Evolutionary conservation across 35 echinoderm and acorn worm species (phyloP), one percentile per base, ranked within the genome.

Genomic region (Anneissia japonica): DNA sequence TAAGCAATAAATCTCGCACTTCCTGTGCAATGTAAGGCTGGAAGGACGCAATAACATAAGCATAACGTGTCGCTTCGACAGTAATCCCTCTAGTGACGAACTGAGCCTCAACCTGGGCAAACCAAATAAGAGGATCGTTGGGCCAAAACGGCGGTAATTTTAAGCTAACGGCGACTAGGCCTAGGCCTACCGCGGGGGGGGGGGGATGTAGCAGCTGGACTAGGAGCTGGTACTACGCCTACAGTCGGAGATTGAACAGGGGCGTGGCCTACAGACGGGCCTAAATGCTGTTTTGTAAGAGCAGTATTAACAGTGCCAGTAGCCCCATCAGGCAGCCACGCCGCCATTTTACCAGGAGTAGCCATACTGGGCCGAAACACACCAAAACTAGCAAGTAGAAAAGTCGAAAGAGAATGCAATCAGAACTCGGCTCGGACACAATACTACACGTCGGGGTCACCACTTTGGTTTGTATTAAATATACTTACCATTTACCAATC

Each of bases 141-240:
- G 76, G 84, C 84, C 90, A 91, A 74, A 74, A 91, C 45, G 84
- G 83, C 34, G 84, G 90, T 41, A 91, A 31, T 74, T 91, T 91
- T 26, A 87, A 4, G 21, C 46, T 87, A 11, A 86, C 77, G 0
- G 84, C 32, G 7, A 43, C 55, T 72, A 72, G 55, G n/a, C 13
- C n/a, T 72, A 72, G 13, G 13, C 13, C 55, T n/a, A 72, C 13
- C 13, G 13, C 13, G 13, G 55, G 55, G 13, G 55, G 55, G 13
- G 13, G 13, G 55, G 55, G 55, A 13, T n/a, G 13, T 13, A 72
- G 55, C 55, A 13, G 13, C 55, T 13, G 13, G 13, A 13, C 55
- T n/a, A 72, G 55, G 13, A 16, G 55, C n/a, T 13, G 13, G n/a
- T n/a, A 72, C 13, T 16, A 13, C n/a, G 13, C n/a, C 55, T 72